phyloP scores from a whole-genome alignment of 2,888 invertebrate species.

The Folsomia manolachei region DNA sequence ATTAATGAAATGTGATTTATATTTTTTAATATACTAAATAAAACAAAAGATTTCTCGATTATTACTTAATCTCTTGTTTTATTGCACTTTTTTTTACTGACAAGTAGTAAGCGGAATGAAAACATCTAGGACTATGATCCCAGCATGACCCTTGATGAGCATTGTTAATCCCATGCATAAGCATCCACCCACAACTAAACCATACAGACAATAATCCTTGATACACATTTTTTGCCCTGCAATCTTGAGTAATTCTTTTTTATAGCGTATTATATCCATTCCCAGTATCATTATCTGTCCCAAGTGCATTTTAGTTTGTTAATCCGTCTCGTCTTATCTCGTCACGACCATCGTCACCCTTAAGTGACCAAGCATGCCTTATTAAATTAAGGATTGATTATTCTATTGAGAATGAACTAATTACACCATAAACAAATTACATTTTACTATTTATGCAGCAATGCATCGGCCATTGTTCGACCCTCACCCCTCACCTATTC shows the following conservation, averaged over 20 bases:
- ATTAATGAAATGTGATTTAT: not conserved
- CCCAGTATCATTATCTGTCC: not conserved
- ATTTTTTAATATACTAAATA: not conserved
- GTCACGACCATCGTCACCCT: conserved; percentile 1
- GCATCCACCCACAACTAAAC: not conserved
- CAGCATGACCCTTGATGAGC: too few species aligned
- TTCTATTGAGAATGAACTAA: not conserved
- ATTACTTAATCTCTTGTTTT: not conserved
- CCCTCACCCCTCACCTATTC: too few species aligned
- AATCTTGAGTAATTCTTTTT: not conserved
- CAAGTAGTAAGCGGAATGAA: too few species aligned
- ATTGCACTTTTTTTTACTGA: too few species aligned
- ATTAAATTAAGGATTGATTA: not conserved
- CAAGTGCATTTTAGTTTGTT: not conserved
- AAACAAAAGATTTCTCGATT: not conserved
- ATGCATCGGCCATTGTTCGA: too few species aligned
- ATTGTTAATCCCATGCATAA: not conserved
- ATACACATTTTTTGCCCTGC: not conserved
- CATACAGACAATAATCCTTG: not conserved
- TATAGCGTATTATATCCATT: not conserved
- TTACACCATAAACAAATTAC: not conserved
- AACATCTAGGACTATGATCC: too few species aligned
- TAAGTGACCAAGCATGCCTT: conserved; percentile 3
- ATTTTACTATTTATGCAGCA: too few species aligned
- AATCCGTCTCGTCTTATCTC: not conserved